Evolutionary conservation across 2,113 vertebrate species (phyloP), one percentile per base, ranked within the genome.

Genomic region (Struthio camelus): DNA sequence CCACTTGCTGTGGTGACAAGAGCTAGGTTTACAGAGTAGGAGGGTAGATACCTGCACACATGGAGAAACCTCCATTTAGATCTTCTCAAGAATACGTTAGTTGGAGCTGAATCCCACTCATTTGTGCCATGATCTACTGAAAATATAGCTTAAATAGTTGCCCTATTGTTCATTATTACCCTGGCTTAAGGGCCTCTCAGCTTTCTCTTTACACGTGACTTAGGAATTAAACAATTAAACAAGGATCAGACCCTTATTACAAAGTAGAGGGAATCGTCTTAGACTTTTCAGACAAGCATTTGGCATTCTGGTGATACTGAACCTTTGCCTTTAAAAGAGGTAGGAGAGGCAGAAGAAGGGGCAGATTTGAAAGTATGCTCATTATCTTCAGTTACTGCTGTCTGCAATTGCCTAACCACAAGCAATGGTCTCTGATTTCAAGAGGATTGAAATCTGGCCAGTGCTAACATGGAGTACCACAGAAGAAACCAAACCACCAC

Each of bases 361-460:
- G 73, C 46, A 1, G 0, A 30, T 89, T 79, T 87, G 77, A 22
- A 54, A 84, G 69, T 19, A 30, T 46, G 27, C 61, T 94, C 4
- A 18, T 85, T 79, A 44, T 91, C 91, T 85, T 66, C 83, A 89
- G 81, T 32, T 69, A 23, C 70, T 90, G 90, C 82, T 96, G 95
- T 96, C 95, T 97, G 95, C 94, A 93, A 87, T 91, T 92, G 96
- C 90, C 83, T 90, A 76, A 95, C 95, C 96, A 94, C 95, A 97
- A 76, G 92, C 77, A 54, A 16, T 3, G 28, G n/a, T 56, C 94
- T 96, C 90, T 86, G 96, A 76, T 92, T 96, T 88, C 80, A 67
- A 90, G 94, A 78, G 90, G 93, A 65, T 32, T 93, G 93, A 93
- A 84, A 84, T 64, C n/a, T 93, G 83, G 72, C 85, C 87, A 94